phyloP scores from a whole-genome alignment of 2,797 vertebrate species.

The Pangasius larnaudii region DNA sequence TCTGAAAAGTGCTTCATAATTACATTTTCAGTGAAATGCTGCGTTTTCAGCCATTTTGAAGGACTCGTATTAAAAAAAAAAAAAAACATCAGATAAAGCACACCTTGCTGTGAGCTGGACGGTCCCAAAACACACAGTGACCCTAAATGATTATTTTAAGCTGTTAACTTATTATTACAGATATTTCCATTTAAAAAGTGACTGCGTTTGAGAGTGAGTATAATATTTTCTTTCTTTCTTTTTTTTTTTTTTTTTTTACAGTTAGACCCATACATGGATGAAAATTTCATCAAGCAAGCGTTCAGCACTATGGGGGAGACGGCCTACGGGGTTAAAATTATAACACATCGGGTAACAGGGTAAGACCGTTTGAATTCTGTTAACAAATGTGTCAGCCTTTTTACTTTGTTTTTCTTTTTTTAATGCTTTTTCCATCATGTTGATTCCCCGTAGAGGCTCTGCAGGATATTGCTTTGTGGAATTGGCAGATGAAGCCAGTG shows the following conservation, averaged over 20 bases:
- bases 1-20: too few species aligned
- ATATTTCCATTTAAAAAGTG: neutral
- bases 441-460: constrained; percentile 70
- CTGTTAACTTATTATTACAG: neutral
- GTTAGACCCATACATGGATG: constrained; percentile 85
- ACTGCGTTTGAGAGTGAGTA: too few species aligned
- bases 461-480: constrained; percentile 86
- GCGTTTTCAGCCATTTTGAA: too few species aligned
- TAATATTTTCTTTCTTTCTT: neutral
- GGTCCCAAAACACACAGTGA: too few species aligned
- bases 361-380: constrained; percentile 49
- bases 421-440: neutral
- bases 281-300: constrained; percentile 82
- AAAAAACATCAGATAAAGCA: too few species aligned
- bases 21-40: too few species aligned
- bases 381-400: neutral
- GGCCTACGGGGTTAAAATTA: constrained; percentile 80
- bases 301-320: constrained; percentile 83
- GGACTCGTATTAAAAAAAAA: too few species aligned
- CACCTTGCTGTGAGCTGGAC: too few species aligned
- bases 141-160: neutral
- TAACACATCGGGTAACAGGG: constrained; percentile 82
- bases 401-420: neutral
- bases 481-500: constrained; percentile 80
- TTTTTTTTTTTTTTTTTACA: constrained; percentile 45